Evolutionary conservation across 2,797 vertebrate species (phyloP), one percentile per base, ranked within the genome.

Genomic region (Eulemur rubriventer): DNA sequence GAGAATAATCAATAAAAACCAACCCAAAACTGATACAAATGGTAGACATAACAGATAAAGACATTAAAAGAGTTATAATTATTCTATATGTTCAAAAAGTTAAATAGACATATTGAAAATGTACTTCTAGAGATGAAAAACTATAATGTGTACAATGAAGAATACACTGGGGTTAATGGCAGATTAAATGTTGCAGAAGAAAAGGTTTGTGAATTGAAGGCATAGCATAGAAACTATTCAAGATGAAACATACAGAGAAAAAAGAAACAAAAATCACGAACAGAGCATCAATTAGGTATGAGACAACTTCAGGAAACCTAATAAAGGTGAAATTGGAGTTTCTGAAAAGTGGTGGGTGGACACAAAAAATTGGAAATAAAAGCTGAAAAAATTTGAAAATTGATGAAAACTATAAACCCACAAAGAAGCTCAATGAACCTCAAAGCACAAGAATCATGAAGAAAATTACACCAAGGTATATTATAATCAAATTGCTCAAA

Each of bases 51-150:
- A 86, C 16, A 81, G 72, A 67, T 11, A 93, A 83, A 57, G 59
- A 90, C 12, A 96, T 69, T 85, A 91, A 81, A 92, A 86, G 14
- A 69, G 38, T 65, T 91, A 48, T 38, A 87, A 87, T 30, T 81
- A 95, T 90, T 50, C 35, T 43, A 87, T 65, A 88, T 92, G 35
- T 76, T 90, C 41, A 95, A 90, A 95, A 94, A 89, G 30, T 69
- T 80, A 73, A 93, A 67, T 50, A 81, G 38, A 72, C 73, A 91
- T 57, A 91, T 18, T 79, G 50, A 93, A 87, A 94, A 41, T 91
- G 7, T 65, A n/a, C 7, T 48, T 92, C 10, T 69, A 95, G 59
- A 95, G n/a, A 91, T 70, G 75, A 96, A 94, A 95, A 95, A 91
- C 67, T 84, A 76, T 9, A 79, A 67, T 38, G 28, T 73, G 10